phyloP scores from a whole-genome alignment of 1,140 invertebrate genomes.

The Calephelis nemesis region DNA sequence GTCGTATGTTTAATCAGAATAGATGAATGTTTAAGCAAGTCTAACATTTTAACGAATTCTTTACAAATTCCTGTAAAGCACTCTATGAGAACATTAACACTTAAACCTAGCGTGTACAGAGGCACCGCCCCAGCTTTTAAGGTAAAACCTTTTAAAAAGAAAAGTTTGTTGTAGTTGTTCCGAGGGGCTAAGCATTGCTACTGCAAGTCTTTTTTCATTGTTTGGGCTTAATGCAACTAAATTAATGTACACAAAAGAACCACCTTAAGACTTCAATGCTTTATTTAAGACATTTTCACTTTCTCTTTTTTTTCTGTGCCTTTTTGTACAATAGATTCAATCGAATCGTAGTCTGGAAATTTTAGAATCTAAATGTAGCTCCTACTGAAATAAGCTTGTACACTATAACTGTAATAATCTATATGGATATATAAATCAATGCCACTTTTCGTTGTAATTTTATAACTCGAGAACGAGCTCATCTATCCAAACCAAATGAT shows the following conservation, averaged over 20 bases:
- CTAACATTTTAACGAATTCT: conserved; percentile 15
- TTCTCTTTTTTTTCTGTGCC: no score
- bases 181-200: conserved; percentile 4
- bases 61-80: conserved; percentile 10
- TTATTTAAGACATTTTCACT: background rate
- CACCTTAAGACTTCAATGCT: background rate
- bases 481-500: no score
- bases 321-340: no score
- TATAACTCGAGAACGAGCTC: no score
- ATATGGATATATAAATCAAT: no score
- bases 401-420: no score
- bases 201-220: conserved; percentile 12
- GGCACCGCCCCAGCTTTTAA: conserved; percentile 36
- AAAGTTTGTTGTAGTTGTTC: conserved; percentile 27
- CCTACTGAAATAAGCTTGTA: no score
- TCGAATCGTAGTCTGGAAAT: no score
- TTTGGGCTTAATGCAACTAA: conserved; percentile 14
- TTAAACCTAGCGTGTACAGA: conserved; percentile 33
- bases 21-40: background rate
- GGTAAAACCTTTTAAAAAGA: conserved; percentile 33
- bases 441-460: no score
- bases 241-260: conserved; percentile 11
- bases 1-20: no score
- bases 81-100: conserved; percentile 21
- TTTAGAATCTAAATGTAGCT: no score